Percentiles rank a stretch among this genome's conserved stretches.
phyloP scores from a whole-genome alignment of 2,888 invertebrate species.

The Conistra vaccinii region DNA sequence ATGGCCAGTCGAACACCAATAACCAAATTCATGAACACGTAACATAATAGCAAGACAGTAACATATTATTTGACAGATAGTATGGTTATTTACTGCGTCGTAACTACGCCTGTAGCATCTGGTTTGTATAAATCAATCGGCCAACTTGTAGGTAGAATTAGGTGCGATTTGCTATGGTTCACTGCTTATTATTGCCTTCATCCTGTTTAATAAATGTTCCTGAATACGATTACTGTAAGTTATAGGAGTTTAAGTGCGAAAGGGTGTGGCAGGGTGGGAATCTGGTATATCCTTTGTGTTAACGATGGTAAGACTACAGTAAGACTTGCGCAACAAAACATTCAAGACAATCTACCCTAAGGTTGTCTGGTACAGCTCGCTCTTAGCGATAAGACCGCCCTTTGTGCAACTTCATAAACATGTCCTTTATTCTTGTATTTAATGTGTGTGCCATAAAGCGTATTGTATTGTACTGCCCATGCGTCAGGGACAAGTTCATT shows the following conservation, averaged over 20 bases:
- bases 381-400: slow-evolving; percentile 33
- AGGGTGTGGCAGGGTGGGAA: slow-evolving; percentile 19
- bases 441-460: slow-evolving; percentile 14
- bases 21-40: slow-evolving; percentile 36
- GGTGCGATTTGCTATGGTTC: slow-evolving; percentile 48
- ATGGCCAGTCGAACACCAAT: slow-evolving; percentile 9
- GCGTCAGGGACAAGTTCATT: slow-evolving; percentile 33
- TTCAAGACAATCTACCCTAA: slow-evolving; percentile 18
- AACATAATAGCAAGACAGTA: slow-evolving; percentile 45
- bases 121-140: slow-evolving; percentile 62
- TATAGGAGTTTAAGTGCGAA: slow-evolving; percentile 35
- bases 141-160: slow-evolving; percentile 47
- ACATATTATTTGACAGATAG: slow-evolving; percentile 58
- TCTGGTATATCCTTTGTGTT: slow-evolving; percentile 8
- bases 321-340: slow-evolving; percentile 13
- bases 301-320: background rate
- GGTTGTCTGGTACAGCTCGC: slow-evolving; percentile 21
- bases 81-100: slow-evolving; percentile 48
- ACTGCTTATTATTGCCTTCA: slow-evolving; percentile 53
- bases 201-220: slow-evolving; percentile 51
- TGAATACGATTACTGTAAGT: slow-evolving; percentile 38
- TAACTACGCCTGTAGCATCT: slow-evolving; percentile 55
- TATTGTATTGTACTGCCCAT: slow-evolving; percentile 21
- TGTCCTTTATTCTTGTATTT: slow-evolving; percentile 22
- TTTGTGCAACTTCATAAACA: slow-evolving; percentile 37